Evolutionary conservation across 2,888 invertebrate species (phyloP).

Genomic region (Idaea dimidiata): DNA sequence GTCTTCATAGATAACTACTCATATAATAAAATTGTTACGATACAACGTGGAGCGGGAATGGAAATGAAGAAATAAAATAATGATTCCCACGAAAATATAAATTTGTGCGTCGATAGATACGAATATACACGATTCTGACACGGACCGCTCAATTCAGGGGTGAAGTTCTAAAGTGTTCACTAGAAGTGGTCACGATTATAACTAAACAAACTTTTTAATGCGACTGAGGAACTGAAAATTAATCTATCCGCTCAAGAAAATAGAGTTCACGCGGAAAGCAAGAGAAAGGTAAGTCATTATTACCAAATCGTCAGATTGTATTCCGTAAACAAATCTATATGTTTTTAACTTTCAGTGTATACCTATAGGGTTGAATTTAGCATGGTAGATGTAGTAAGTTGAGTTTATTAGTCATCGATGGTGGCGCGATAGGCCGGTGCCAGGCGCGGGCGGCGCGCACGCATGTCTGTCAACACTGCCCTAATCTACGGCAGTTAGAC

Average conservation of each 20-base stretch:
- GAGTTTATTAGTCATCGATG: slow-evolving; percentile 80
- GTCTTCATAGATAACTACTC: slow-evolving; percentile 16
- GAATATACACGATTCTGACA: slow-evolving; percentile 64
- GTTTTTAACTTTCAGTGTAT: slow-evolving; percentile 17
- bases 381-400: slow-evolving; percentile 28
- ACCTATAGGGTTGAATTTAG: slow-evolving; percentile 24
- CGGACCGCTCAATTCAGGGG: slow-evolving; percentile 77
- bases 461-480: slow-evolving; percentile 76
- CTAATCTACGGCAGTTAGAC: slow-evolving; percentile 79
- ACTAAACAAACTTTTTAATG: slow-evolving; percentile 37
- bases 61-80: slow-evolving; percentile 69
- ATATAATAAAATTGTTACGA: slow-evolving; percentile 40
- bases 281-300: slow-evolving; percentile 51
- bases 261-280: slow-evolving; percentile 45
- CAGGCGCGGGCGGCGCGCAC: slow-evolving; percentile 78
- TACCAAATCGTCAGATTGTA: slow-evolving; percentile 43
- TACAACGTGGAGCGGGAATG: slow-evolving; percentile 39
- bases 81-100: slow-evolving; percentile 66
- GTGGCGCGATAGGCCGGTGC: slow-evolving; percentile 75
- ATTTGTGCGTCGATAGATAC: slow-evolving; percentile 62
- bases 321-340: slow-evolving; percentile 19
- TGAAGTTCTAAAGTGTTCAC: slow-evolving; percentile 74
- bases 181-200: slow-evolving; percentile 77
- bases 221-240: slow-evolving; percentile 33
- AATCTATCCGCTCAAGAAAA: slow-evolving; percentile 32